Evolutionary conservation across 2,113 vertebrate genomes (phyloP), one percentile per base, ranked within the genome.

Genomic region (Arenaria interpres): DNA sequence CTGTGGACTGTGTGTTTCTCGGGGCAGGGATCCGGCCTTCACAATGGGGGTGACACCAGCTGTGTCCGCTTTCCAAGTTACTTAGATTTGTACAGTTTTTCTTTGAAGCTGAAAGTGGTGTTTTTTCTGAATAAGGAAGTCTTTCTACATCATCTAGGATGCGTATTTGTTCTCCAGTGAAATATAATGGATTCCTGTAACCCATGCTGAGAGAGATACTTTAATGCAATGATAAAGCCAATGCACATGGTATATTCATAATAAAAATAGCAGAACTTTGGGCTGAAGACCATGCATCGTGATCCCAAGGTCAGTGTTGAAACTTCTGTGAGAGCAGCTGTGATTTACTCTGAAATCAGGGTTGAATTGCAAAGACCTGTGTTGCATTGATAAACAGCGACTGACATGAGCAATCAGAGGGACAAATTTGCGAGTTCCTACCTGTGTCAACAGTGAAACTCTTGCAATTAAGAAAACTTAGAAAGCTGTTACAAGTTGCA

Each of bases 1-100:
- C 87, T 93, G 94, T 95, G 96, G 87, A 51, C 77, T 91, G 33
- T 96, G 92, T 96, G 85, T 94, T 89, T 48, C 73, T 56, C 1
- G 53, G 79, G 59, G 45, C 67, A 86, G 90, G 85, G 53, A 41
- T 54, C 48, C 3, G 4, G n/a, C 67, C 41, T 46, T 50, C 41
- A 15, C 24, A 6, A 3, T 19, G 41, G 1, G 63, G 86, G 30
- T 7, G 14, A 17, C 48, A 53, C 50, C 86, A 80, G 63, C 60
- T 69, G 67, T 53, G 69, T 79, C 86, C 63, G 48, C 64, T 89
- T 57, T 67, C 64, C 60, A 39, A 2, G 12, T 68, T 20, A 24
- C 57, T 54, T 13, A 28, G 53, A 15, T 23, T 8, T 37, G 66
- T 35, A 25, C 37, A 19, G 30, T 33, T 89, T 72, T 51, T 12